A percentile compares a stretch with the other conserved stretches of the same genome.
Conservation (phyloP, 2,797 vertebrate species). For the Gadopsis marmoratus region DNA sequence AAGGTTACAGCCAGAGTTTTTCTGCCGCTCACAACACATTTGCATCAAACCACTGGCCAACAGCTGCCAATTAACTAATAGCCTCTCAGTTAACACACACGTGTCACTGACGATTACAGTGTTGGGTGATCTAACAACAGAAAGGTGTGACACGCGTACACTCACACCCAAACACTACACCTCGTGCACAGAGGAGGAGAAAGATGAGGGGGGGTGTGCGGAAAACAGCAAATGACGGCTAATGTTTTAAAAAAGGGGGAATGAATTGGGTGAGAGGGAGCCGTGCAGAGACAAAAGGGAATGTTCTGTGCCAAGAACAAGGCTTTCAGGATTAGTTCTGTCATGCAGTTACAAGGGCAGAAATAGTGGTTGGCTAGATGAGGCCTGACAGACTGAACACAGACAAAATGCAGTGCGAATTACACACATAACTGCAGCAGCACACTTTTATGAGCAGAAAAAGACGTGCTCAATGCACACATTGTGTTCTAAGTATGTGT, state of each 20-base stretch:
- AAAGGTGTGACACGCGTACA: conserved; percentile 20
- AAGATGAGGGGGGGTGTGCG: conserved; percentile 10
- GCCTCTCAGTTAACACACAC: conserved; percentile 70
- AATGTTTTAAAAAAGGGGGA: conserved; percentile 36
- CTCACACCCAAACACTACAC: conserved; percentile 2
- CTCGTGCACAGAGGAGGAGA: conserved; percentile 4
- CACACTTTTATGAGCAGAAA: conserved; percentile 3
- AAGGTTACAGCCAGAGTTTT: conserved; percentile 71
- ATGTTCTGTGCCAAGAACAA: conserved; percentile 68
- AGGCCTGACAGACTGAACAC: conserved; percentile 60
- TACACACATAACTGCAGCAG: conserved; percentile 18
- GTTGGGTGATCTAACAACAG: conserved; percentile 47
- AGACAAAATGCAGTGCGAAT: conserved; percentile 11
- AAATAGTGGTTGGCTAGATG: conserved; percentile 63
- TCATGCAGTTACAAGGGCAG: conserved; percentile 60
- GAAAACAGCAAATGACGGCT: conserved; percentile 38
- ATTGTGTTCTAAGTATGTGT: neutral
- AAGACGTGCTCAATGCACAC: conserved; percentile 10
- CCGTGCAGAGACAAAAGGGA: conserved; percentile 44
- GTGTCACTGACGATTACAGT: conserved; percentile 67
- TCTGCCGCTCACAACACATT: conserved; percentile 67
- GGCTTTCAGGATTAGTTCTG: conserved; percentile 75
- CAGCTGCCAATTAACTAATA: conserved; percentile 80
- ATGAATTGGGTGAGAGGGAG: conserved; percentile 29
- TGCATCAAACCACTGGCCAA: conserved; percentile 71